Evolutionary conservation across 2,797 vertebrate species (phyloP).

Genomic region (Anniella stebbinsi): DNA sequence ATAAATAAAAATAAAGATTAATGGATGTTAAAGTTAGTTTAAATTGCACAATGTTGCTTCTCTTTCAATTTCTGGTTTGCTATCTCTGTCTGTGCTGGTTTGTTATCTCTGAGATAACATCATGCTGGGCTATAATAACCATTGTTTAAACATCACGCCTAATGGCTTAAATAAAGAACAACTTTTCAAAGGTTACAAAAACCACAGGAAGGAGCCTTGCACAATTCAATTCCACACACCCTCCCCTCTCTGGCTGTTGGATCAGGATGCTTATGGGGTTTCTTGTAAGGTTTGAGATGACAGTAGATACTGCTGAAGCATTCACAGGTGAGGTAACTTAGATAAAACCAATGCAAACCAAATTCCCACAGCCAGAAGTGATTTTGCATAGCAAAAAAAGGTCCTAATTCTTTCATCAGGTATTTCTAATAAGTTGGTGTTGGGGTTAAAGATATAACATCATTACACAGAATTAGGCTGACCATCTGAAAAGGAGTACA

Average conservation of each 20-base stretch:
- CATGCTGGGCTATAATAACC: not conserved
- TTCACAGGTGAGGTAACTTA: not conserved
- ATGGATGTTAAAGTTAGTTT: slow-evolving; percentile 24
- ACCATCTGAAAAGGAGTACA: too few relatives aligned
- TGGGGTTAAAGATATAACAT: not conserved
- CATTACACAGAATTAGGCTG: not conserved
- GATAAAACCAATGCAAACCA: too few relatives aligned
- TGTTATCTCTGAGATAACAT: not conserved
- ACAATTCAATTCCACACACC: too few relatives aligned
- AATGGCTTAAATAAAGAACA: not conserved
- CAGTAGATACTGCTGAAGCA: not conserved
- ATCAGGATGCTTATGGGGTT: not conserved
- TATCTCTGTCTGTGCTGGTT: not conserved
- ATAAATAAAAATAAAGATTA: too few relatives aligned
- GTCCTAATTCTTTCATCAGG: too few relatives aligned
- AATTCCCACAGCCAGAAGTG: too few relatives aligned
- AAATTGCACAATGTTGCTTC: not conserved
- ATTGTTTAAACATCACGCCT: not conserved
- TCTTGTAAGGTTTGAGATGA: not conserved
- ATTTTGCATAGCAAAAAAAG: too few relatives aligned
- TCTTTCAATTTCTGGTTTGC: not conserved
- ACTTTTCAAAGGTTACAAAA: not conserved
- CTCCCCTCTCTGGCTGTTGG: not conserved
- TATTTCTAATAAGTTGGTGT: not conserved
- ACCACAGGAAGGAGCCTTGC: not conserved